These are phyloP conservation scores for Phalangium opilio DNA, from an alignment of 2,888 invertebrate species.

Conservation along the genomic window DNA sequence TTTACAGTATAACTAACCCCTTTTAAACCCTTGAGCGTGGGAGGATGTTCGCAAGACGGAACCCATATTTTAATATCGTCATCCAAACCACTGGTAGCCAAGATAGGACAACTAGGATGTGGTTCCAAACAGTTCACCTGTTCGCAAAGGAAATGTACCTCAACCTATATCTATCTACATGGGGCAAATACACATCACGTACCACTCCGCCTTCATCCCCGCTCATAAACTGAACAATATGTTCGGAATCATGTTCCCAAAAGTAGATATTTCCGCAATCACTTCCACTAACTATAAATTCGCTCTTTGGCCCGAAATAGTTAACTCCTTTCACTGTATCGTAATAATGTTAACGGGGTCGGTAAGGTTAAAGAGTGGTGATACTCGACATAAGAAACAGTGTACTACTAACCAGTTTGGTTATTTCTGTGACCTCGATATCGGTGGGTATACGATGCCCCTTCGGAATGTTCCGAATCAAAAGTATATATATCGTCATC, in stretches of 20 bases:
- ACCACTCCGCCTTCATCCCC: slow-evolving; percentile 74
- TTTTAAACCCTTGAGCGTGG: slow-evolving; percentile 10
- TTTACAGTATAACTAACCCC: slow-evolving; percentile 3
- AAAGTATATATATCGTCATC: slow-evolving; percentile 85
- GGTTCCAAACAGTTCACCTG: slow-evolving; percentile 83
- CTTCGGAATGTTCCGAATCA: slow-evolving; percentile 43
- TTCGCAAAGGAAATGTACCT: slow-evolving; percentile 12
- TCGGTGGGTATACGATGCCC: slow-evolving; percentile 39
- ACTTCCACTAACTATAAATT: slow-evolving; percentile 81
- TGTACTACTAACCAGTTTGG: slow-evolving; percentile 39
- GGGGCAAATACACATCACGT: slow-evolving; percentile 30
- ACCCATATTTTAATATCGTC: slow-evolving; percentile 86
- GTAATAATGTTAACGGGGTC: too few relatives aligned
- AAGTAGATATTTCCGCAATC: slow-evolving; percentile 74
- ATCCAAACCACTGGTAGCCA: slow-evolving; percentile 84
- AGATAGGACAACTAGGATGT: slow-evolving; percentile 68
- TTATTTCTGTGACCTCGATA: slow-evolving; percentile 48
- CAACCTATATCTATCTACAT: too few relatives aligned
- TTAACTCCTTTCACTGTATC: slow-evolving; percentile 81
- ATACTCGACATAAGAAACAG: too few relatives aligned
- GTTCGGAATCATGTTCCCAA: slow-evolving; percentile 76
- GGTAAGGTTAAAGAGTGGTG: too few relatives aligned
- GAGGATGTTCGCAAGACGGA: slow-evolving; percentile 38
- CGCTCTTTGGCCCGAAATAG: slow-evolving; percentile 79
- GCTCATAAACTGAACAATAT: slow-evolving; percentile 72